Evolutionary conservation across 2,113 vertebrate genomes (phyloP), one percentile per base, ranked within the genome.

Genomic region (Bucco capensis): DNA sequence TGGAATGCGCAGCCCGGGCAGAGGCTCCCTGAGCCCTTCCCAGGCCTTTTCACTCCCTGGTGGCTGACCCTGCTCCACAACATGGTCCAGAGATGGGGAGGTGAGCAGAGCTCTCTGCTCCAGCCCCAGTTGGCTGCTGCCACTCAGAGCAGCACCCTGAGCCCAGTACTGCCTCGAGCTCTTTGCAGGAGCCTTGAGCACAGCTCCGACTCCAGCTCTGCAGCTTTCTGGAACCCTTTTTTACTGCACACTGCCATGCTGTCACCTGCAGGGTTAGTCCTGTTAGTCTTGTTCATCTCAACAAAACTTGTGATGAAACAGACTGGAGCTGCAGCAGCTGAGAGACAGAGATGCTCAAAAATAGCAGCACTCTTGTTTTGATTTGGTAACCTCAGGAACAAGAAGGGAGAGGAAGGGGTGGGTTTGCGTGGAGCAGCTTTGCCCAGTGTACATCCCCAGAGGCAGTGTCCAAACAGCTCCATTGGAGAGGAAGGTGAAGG

Each of bases 51-150:
- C 35, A 16, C 42, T 51, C 28, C 8, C 53, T 15, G 27, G 38
- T 22, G 27, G 5, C 57, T 54, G 31, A 23, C 8, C 22, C n/a
- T 0, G 0, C 37, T 62, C 42, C 49, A 47, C 57, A 93, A 40
- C 2, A 1, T 4, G 47, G 22, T 14, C 40, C 53, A 11, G 22
- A 51, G 47, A 31, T 35, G 47, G 21, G 38, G 73, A 28, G 24
- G 24, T 8, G 28, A 50, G 58, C 58, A 72, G 64, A 81, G 57
- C 27, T 30, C n/a, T 31, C 38, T 75, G 62, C 57, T 27, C 23
- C 10, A 5, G 8, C 33, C 27, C 14, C 3, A 0, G 8, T 8
- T 1, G 0, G 53, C 82, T 44, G 58, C 31, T 56, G 19, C 33
- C 28, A 2, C 44, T 16, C 17, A 30, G 19, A 61, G 15, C 49